Evolutionary conservation across 2,113 vertebrate genomes (phyloP).

Genomic region (Formicarius rufipectus): DNA sequence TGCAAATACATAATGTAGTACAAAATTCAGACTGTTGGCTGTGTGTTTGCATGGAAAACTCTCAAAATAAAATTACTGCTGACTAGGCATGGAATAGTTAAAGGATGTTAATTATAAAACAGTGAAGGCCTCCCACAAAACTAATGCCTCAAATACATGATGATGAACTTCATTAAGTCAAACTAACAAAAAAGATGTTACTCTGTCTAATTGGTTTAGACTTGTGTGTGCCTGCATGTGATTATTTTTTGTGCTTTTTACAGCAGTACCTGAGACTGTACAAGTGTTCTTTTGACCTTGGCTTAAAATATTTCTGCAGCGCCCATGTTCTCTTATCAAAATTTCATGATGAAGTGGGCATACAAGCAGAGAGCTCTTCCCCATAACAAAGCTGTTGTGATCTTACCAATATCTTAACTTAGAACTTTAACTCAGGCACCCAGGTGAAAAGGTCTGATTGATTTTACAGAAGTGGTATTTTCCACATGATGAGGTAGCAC

Average conservation of each 20-base stretch:
- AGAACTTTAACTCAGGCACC: background rate
- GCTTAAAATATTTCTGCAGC: background rate
- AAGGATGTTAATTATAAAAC: constrained; percentile 6
- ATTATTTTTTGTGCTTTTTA: background rate
- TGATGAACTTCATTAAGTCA: constrained; percentile 13
- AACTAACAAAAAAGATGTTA: background rate
- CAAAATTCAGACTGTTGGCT: background rate
- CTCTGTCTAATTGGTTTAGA: background rate
- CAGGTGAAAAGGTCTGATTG: background rate
- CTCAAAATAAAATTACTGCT: background rate
- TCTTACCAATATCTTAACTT: background rate
- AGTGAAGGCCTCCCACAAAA: background rate
- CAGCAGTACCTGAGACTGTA: background rate
- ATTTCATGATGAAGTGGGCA: background rate
- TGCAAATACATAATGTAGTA: background rate
- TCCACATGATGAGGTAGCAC: background rate
- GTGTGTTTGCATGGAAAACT: background rate
- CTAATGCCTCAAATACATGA: background rate
- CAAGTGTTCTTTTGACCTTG: background rate
- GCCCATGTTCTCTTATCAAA: background rate
- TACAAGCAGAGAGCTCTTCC: background rate
- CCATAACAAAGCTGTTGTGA: background rate
- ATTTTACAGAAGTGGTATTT: background rate
- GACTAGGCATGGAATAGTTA: background rate
- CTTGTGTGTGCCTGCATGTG: background rate